phyloP scores from a whole-genome alignment of 2,888 invertebrate genomes.

The Coleophora flavipennella region DNA sequence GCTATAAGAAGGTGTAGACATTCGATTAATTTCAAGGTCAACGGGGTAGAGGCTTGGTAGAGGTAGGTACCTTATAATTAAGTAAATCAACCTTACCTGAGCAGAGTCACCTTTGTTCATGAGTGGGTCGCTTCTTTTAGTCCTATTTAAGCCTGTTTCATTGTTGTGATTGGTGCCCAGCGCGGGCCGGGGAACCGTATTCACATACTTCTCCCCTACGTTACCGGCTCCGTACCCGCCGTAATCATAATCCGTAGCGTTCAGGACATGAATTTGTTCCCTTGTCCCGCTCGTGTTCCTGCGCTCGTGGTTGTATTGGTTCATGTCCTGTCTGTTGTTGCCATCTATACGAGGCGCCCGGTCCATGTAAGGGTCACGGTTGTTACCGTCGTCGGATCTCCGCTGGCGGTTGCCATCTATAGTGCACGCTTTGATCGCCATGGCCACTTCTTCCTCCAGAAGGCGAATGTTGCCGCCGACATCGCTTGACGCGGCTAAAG shows the following conservation, averaged over 20 bases:
- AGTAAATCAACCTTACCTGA: no score
- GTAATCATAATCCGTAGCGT: constrained; percentile 39
- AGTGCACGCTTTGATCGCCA: constrained; percentile 43
- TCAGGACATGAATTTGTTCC: constrained; percentile 37
- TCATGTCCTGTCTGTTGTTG: constrained; percentile 26
- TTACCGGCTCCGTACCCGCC: constrained; percentile 29
- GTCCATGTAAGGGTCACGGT: constrained; percentile 25
- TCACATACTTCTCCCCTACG: constrained; percentile 30
- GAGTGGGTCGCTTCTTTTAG: constrained; percentile 39
- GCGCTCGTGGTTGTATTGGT: constrained; percentile 40
- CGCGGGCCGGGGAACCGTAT: constrained; percentile 25
- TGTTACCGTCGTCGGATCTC: constrained; percentile 18
- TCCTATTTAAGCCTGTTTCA: constrained; percentile 17
- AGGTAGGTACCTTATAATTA: no score
- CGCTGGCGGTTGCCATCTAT: constrained; percentile 13
- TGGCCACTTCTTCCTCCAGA: constrained; percentile 51
- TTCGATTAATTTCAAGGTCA: not conserved
- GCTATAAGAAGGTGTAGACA: no score
- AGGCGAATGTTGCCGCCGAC: constrained; percentile 45
- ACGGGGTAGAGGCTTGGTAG: not conserved
- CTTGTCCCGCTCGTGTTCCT: constrained; percentile 31
- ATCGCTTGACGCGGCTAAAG: constrained; percentile 37
- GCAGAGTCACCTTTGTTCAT: constrained; percentile 36
- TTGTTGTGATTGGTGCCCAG: constrained; percentile 15
- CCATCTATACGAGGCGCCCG: constrained; percentile 36